A percentile compares a stretch with the other conserved stretches of the same genome.
phyloP scores from a whole-genome alignment of 2,888 invertebrate genomes.

The Mesochorus sp. region DNA sequence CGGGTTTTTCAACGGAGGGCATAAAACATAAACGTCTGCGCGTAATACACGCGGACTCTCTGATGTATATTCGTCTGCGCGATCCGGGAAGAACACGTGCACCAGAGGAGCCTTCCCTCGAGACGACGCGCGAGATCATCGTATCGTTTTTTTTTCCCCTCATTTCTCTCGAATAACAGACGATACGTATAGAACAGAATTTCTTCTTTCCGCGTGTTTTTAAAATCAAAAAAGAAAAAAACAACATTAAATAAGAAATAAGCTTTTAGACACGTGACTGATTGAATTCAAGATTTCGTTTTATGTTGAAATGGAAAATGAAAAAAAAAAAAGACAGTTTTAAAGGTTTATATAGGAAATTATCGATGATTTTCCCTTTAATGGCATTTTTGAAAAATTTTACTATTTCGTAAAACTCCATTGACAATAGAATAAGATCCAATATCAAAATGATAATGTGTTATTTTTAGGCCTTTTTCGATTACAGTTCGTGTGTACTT shows the following conservation, averaged over 20 bases:
- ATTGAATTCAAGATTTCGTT: no score
- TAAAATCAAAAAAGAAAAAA: neutral
- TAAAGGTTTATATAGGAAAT: no score
- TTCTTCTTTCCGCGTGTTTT: neutral
- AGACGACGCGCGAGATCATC: conserved; percentile 52
- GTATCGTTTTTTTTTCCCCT: neutral
- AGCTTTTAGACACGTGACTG: no score
- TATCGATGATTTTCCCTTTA: no score
- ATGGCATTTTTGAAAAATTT: no score
- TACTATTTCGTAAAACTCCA: no score
- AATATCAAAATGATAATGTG: no score
- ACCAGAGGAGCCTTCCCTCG: conserved; percentile 31
- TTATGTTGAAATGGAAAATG: no score
- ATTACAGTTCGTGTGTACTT: no score
- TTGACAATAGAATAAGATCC: no score
- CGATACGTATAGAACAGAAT: neutral
- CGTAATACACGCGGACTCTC: conserved; percentile 7
- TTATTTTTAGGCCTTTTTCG: no score
- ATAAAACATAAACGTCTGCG: conserved; percentile 47
- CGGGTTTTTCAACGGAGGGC: conserved; percentile 26
- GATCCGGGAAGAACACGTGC: conserved; percentile 56
- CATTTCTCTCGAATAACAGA: neutral
- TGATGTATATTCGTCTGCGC: conserved; percentile 47
- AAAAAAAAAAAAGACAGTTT: no score
- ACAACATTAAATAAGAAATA: neutral